Base-by-base conservation (phyloP, 1,140 invertebrate genomes). In the Caenorhabditis latens region DNA sequence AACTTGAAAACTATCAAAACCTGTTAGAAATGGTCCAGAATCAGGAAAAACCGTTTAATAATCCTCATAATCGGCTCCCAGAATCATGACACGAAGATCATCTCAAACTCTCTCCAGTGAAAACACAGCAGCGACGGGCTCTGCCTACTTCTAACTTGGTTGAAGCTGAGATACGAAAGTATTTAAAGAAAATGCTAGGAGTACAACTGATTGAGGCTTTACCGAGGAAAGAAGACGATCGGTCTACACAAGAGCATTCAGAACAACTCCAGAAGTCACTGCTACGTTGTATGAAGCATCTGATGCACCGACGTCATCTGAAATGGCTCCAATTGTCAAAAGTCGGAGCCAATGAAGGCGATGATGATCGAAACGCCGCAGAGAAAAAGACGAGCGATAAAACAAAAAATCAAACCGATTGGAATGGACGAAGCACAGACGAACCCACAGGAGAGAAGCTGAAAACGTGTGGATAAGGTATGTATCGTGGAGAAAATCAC, bases 341-440 rank as follows among this genome's bases (percentile, higher is more conserved):
- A 21, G 42, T 16, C 65, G 16, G 40, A 8, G 19, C 16, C 42
- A 46, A 46, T 7, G n/a, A 79, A 50, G 24, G 40, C 46, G 9
- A 79, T 79, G 50, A 16, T 79, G 43, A 79, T 79, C 19, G 71
- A 79, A 4, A n/a, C n/a, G n/a, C n/a, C 71, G 46, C 14, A 8
- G 0, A 40, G 71, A 3, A 16, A 19, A 21, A 46, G 71, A n/a
- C 50, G 24, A 79, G 6, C 19, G 0, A 79, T 79, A 7, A 79
- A 50, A 53, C 19, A 19, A 19, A n/a, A 79, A 21, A 43, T 50
- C 14, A 79, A 79, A 14, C 71, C 71, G 4, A 24, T 79, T 6
- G 71, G 71, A 79, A 4, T 79, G 71, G 53, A 79, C n/a, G 71
- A 79, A 42, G 40, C n/a, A n/a, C n/a, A n/a, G n/a, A n/a, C n/a